Percentiles rank a stretch among this genome's conserved stretches.
Conservation (phyloP, 2,113 vertebrate species). For the Solenodon paradoxus region DNA sequence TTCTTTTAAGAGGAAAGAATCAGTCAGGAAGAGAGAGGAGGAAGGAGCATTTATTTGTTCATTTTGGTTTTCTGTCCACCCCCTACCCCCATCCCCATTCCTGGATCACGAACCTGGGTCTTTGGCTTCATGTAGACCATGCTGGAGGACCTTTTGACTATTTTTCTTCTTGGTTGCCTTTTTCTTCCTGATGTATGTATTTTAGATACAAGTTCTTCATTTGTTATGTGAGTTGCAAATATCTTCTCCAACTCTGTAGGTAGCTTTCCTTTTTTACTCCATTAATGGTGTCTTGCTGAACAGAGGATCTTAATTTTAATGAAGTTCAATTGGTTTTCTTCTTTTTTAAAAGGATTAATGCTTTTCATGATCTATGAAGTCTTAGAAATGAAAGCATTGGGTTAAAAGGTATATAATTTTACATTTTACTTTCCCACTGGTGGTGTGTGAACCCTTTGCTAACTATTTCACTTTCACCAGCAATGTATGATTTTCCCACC, state of each 20-base stretch:
- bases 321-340: constrained; percentile 2
- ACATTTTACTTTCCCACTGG: neutral
- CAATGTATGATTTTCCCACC: neutral
- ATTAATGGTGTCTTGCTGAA: neutral
- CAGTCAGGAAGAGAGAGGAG: too few relatives aligned
- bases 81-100: too few relatives aligned
- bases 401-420: neutral
- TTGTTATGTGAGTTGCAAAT: neutral
- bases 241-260: neutral
- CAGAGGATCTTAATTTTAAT: constrained; percentile 20
- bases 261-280: neutral
- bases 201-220: neutral
- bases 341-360: neutral
- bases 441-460: neutral
- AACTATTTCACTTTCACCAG: neutral
- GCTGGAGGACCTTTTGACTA: too few relatives aligned
- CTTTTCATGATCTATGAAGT: neutral
- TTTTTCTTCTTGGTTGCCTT: neutral
- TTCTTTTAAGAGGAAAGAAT: too few relatives aligned
- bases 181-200: neutral
- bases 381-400: constrained; percentile 4
- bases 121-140: too few relatives aligned
- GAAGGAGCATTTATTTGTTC: too few relatives aligned
- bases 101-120: too few relatives aligned
- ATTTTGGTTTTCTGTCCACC: too few relatives aligned